Evolutionary conservation across 2,888 invertebrate species (phyloP), one percentile per base, ranked within the genome.

Genomic region (Trypoxylon attenuatum): DNA sequence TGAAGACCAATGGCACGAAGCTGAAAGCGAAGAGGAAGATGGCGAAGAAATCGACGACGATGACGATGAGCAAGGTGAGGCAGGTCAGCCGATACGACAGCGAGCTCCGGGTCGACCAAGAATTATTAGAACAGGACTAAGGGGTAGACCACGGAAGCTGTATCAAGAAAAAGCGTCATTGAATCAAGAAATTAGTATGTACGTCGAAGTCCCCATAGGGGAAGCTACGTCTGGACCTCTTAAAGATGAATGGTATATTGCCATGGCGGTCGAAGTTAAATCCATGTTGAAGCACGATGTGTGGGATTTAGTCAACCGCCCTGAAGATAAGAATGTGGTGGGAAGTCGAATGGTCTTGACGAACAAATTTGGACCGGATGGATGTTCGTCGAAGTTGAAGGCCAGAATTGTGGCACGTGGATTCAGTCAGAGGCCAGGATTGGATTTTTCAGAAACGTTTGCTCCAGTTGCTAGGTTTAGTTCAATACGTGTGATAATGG

Each of bases 361-460:
- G n/a, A n/a, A 19, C 16, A 50, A 50, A 33, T 4, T 42, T 5
- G 50, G 50, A 22, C 18, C 13, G 2, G 10, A 33, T 1, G 46
- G 29, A 6, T 19, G 22, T 5, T 10, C 33, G 1, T 4, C 13
- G 0, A 23, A 15, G 16, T 46, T 50, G 10, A 55, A 55, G 21
- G 47, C 61, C 1, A 27, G 61, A 38, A 19, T 54, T 2, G 54
- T 54, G 1, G 38, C 38, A 2, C 49, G 33, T 2, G 49, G 60
- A 0, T 60, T 43, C 15, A 13, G 29, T 0, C 50, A 61, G 8
- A 16, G 50, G 21, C 41, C 49, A n/a, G 29, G 50, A 1, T 39
- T 16, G 0, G 61, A 62, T 5, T 62, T 46, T 2, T 38, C 43
- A 2, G 27, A 60, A 4, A 22, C 46, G 2, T 57, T 50, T 15